Evolutionary conservation across 2,113 vertebrate species (phyloP), one percentile per base, ranked within the genome.

Genomic region (Pyrgilauda ruficollis): DNA sequence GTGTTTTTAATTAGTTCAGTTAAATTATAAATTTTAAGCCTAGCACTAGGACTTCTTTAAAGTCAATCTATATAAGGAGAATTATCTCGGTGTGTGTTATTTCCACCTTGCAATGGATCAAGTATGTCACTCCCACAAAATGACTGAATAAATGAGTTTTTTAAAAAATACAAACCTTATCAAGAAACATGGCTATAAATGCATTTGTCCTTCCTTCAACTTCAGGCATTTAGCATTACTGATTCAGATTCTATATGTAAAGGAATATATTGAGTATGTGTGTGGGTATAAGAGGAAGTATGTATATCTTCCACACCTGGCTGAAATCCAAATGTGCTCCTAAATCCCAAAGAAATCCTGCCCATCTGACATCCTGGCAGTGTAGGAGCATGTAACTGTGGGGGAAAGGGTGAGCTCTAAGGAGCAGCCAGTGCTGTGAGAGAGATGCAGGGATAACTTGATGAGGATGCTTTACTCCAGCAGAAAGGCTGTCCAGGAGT

Each of bases 181-280:
- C 26, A 72, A 44, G 69, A 47, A 61, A 49, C 6, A 39, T 1
- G 3, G 23, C 62, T 90, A 67, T 61, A 92, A 93, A 73, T 17
- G 17, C 28, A 63, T 83, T 84, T 87, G 31, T 80, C 87, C 72
- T 83, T 95, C 52, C 58, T 87, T 91, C 84, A 90, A 15, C 72
- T 78, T 94, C 63, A 83, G 43, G 64, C 43, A 70, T 93, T 93
- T 64, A 92, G 82, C 89, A 44, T 88, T 70, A 70, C 76, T 55
- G 56, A 79, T 58, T 78, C 86, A 87, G 72, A 74, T 82, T 53
- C 86, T 92, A 90, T 84, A 94, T 82, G 85, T 72, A 95, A 96
- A 81, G 86, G 82, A 84, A 92, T 76, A 95, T 75, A 92, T 68
- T 20, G 76, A 84, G 83, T 41, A 52, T 0, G 6, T 72, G 83